Evolutionary conservation across 2,113 vertebrate genomes (phyloP).

Genomic region (Zosterops lateralis): DNA sequence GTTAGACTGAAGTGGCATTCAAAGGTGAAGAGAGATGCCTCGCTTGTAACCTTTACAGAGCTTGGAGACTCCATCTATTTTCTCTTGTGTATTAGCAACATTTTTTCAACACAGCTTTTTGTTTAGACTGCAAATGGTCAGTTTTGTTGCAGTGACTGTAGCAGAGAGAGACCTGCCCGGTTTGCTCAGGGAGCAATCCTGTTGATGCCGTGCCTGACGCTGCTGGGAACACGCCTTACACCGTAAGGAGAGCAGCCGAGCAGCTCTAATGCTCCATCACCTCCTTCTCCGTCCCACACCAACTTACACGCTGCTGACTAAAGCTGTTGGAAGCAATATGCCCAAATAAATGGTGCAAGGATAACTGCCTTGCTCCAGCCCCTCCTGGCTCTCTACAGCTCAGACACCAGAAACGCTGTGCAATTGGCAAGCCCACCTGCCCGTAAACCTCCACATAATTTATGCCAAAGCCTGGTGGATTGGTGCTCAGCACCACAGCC

Average conservation of each 20-base stretch:
- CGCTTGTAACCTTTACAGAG: neutral
- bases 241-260: rapidly evolving
- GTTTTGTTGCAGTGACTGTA: neutral
- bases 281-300: neutral
- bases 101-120: neutral
- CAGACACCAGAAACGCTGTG: rapidly evolving
- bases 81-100: neutral
- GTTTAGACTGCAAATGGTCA: neutral
- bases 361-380: neutral
- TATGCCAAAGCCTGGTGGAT: neutral
- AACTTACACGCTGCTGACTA: neutral
- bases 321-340: neutral
- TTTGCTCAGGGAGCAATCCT: neutral
- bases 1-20: neutral
- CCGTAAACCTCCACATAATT: neutral
- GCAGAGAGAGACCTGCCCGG: neutral
- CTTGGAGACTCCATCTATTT: neutral
- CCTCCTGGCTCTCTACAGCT: neutral
- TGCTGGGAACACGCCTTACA: neutral
- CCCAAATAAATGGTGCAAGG: neutral
- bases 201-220: neutral
- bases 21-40: neutral
- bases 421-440: neutral
- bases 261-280: neutral
- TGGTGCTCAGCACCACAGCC: neutral